These are phyloP conservation scores for Typhlichthys eigenmanni DNA, from an alignment of 2,797 vertebrate genomes.

Conservation along the genomic window DNA sequence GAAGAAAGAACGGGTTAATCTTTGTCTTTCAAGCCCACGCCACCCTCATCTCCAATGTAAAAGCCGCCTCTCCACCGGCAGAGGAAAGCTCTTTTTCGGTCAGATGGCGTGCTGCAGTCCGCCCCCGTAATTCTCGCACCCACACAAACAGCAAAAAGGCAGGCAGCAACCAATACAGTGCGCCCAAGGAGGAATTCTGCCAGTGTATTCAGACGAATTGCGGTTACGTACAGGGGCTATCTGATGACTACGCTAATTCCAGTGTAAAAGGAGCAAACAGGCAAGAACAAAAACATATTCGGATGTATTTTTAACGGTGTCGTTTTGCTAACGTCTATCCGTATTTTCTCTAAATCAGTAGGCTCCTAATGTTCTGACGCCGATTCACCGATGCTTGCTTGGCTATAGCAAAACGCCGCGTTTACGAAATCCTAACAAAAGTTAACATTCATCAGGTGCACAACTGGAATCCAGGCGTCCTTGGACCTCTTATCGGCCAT, in stretches of 20 bases:
- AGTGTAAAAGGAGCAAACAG: slow-evolving; percentile 51
- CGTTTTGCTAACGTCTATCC: slow-evolving; percentile 49
- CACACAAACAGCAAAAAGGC: slow-evolving; percentile 82
- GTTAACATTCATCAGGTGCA: no score
- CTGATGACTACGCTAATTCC: slow-evolving; percentile 52
- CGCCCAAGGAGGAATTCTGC: slow-evolving; percentile 81
- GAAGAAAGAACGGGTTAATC: slow-evolving; percentile 67
- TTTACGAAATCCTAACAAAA: no score
- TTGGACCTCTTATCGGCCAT: no score
- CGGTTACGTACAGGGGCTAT: slow-evolving; percentile 64
- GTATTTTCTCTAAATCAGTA: slow-evolving; percentile 14
- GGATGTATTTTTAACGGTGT: slow-evolving; percentile 19
- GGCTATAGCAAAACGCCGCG: no score
- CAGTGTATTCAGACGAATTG: slow-evolving; percentile 72
- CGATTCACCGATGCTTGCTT: slow-evolving; percentile 1
- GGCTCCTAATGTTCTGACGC: slow-evolving; percentile 11
- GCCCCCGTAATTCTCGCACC: slow-evolving; percentile 86
- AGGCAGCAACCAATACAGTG: slow-evolving; percentile 82
- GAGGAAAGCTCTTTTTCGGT: slow-evolving; percentile 87
- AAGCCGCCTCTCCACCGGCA: slow-evolving; percentile 81
- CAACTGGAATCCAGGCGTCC: no score
- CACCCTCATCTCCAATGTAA: slow-evolving; percentile 73
- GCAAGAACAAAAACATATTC: slow-evolving; percentile 27
- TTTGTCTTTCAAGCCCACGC: slow-evolving; percentile 63
- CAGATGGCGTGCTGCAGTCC: slow-evolving; percentile 86